Conservation (phyloP, 1,140 invertebrate genomes). For the Macrobrachium rosenbergii region DNA sequence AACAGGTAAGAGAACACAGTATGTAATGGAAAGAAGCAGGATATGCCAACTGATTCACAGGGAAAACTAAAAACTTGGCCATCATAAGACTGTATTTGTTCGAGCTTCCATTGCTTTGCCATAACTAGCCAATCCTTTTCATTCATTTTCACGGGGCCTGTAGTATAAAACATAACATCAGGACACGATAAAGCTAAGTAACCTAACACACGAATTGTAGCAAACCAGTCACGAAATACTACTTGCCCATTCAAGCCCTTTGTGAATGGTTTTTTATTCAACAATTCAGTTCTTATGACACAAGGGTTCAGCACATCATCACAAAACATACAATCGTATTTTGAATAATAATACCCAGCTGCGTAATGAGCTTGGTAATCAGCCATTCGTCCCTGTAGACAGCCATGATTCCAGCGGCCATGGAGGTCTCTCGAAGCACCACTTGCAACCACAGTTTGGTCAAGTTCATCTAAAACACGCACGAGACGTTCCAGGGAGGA, state of each 20-base stretch:
- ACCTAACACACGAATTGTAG: not conserved
- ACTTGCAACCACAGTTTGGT: not conserved
- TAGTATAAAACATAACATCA: constrained; percentile 32
- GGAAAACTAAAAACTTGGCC: not conserved
- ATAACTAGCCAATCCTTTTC: not conserved
- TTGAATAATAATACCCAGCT: constrained; percentile 25
- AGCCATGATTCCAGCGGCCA: constrained; percentile 29
- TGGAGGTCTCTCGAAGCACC: constrained; percentile 22
- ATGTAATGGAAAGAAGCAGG: not conserved
- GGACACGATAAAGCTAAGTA: constrained; percentile 14
- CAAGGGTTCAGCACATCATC: constrained; percentile 24
- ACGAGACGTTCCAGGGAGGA: constrained; percentile 26
- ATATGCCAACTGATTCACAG: constrained; percentile 5
- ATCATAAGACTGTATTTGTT: not conserved
- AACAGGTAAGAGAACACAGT: constrained; percentile 14
- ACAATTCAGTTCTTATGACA: not conserved
- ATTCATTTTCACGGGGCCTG: not conserved
- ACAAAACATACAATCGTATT: constrained; percentile 37
- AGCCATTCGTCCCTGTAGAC: constrained; percentile 32
- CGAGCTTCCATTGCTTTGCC: not conserved
- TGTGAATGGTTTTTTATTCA: not conserved
- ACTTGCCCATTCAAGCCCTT: constrained; percentile 1
- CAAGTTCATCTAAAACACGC: constrained; percentile 22
- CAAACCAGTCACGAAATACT: constrained; percentile 30
- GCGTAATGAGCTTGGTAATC: constrained; percentile 31